Evolutionary conservation across 2,888 invertebrate genomes (phyloP).

Genomic region (Uropetala carovei): DNA sequence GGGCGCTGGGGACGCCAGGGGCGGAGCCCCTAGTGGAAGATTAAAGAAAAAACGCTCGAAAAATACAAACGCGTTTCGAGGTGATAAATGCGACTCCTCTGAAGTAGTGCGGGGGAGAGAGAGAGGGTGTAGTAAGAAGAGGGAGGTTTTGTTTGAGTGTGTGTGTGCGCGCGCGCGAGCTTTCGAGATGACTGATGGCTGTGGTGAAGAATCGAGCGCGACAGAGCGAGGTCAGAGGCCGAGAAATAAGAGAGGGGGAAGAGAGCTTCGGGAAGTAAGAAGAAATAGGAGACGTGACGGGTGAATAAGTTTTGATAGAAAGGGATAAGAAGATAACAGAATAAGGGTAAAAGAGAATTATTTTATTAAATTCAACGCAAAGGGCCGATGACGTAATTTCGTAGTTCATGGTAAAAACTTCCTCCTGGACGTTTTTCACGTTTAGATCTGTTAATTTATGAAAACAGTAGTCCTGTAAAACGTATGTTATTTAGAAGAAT

Average conservation of each 20-base stretch:
- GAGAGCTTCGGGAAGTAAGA: background rate
- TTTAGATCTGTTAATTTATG: no score
- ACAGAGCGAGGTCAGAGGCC: background rate
- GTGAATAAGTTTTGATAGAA: background rate
- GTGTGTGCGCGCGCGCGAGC: background rate
- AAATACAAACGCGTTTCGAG: background rate
- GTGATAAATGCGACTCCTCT: background rate
- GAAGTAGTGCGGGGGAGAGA: background rate
- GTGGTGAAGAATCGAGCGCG: background rate
- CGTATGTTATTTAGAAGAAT: no score
- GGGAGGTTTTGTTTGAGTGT: no score
- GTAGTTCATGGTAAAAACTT: no score
- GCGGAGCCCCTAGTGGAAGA: no score
- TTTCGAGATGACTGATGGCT: slow-evolving; percentile 17
- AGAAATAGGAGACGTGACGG: background rate
- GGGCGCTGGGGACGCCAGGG: no score
- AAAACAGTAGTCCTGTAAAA: no score
- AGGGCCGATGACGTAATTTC: no score
- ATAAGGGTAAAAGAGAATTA: no score
- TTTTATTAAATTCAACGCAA: no score
- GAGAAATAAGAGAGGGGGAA: no score
- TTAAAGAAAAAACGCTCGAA: background rate
- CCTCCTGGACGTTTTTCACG: no score
- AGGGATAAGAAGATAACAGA: background rate
- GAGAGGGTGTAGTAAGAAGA: background rate